Evolutionary conservation across 2,113 vertebrate genomes (phyloP), one percentile per base, ranked within the genome.

Genomic region (Cepphus grylle): DNA sequence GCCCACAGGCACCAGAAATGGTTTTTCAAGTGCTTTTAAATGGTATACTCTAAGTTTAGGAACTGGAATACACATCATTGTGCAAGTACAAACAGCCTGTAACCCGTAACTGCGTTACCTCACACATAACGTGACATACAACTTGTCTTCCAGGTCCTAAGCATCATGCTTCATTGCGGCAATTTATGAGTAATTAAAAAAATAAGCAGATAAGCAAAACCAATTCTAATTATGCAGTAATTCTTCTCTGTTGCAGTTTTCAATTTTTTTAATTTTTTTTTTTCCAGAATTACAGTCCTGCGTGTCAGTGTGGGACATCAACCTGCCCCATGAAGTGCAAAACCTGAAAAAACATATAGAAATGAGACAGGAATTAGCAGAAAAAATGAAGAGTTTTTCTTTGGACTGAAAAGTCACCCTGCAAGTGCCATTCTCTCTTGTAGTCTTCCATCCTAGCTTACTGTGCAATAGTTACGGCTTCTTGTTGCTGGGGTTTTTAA

Each of bases 321-420:
- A 98, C 56, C 97, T 99, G 95, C 98, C 99, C 22, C 98, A 98
- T 76, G 99, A 99, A 98, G 98, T 99, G 42, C 99, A 98, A 97
- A 99, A 99, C 93, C 97, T 99, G 97, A 99, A 97, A 79, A 99
- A 98, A 89, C 99, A 99, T 81, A 97, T 97, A 94, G 98, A 99
- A 97, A 98, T 98, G 81, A 98, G 99, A 96, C 97, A 98, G 91
- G 98, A 99, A 88, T 97, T 99, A 65, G 98, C 98, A 72, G 98
- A 98, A 90, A 98, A 97, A 95, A 98, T 99, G 98, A 99, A 97
- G 96, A 98, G 96, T 86, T 97, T 98, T 81, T 97, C 98, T 66
- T 90, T 97, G 50, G 98, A 98, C 82, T 99, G 94, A 98, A 69
- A 34, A 72, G 15, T 77, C 72, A 49, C 13, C n/a, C 65, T 77